These are phyloP conservation scores for Aphelocoma californica DNA, from an alignment of 2,797 vertebrate genomes.

Conservation along the genomic window DNA sequence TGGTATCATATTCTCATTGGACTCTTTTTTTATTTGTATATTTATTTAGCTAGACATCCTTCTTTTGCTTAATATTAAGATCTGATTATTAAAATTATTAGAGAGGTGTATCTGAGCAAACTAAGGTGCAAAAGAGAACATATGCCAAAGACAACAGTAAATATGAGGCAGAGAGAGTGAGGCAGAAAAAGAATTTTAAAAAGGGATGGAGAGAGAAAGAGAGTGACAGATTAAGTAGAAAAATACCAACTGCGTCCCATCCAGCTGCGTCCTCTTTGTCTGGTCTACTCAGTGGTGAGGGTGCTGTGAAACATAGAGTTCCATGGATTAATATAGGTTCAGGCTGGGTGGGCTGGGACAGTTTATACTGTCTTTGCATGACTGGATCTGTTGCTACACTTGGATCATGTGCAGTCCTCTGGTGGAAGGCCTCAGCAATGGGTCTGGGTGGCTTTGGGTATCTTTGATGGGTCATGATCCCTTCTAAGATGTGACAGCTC, in stretches of 20 bases:
- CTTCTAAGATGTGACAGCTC: neutral
- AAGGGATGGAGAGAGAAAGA: neutral
- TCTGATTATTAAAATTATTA: neutral
- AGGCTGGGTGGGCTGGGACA: neutral
- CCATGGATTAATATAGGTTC: no score
- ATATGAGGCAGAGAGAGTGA: neutral
- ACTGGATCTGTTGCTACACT: neutral
- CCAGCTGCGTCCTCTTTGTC: neutral
- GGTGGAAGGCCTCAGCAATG: neutral
- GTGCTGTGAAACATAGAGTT: no score
- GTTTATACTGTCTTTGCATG: neutral
- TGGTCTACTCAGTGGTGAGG: no score
- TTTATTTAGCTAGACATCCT: neutral
- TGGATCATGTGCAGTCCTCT: rapidly evolving
- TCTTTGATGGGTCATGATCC: no score
- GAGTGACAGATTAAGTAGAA: neutral
- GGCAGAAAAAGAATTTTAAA: neutral
- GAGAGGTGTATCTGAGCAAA: neutral
- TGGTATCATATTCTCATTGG: neutral
- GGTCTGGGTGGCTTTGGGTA: neutral
- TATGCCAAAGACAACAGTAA: neutral
- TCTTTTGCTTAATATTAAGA: neutral
- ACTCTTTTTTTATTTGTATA: neutral
- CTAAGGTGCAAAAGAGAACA: neutral
- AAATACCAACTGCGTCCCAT: neutral